A percentile compares a stretch with the other conserved stretches of the same genome.
Conservation (phyloP, 1,140 invertebrate genomes). For the Solenopsis fugax region DNA sequence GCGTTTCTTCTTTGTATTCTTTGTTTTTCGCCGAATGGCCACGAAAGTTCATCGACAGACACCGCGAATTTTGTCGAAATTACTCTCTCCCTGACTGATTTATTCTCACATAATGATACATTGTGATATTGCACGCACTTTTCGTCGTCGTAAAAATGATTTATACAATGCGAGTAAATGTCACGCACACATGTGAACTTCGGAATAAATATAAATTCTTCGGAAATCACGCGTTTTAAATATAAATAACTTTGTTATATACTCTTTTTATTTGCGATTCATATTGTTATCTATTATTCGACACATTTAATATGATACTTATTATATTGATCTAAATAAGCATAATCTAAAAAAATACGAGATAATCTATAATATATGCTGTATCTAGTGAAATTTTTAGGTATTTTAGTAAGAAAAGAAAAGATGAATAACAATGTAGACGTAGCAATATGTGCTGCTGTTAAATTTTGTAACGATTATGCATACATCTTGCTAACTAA, state of each 20-base stretch:
- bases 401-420: background rate
- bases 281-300: background rate
- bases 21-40: background rate
- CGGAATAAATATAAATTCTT: background rate
- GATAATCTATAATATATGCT: background rate
- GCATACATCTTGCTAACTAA: conserved; percentile 65
- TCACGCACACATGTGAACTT: background rate
- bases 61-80: conserved; percentile 38
- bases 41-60: background rate
- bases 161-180: conserved; percentile 13
- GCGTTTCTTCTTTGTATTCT: background rate
- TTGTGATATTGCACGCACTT: background rate
- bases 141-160: conserved; percentile 21
- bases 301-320: background rate
- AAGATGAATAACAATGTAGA: background rate
- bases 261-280: background rate
- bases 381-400: too few relatives aligned
- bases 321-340: background rate
- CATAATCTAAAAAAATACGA: background rate
- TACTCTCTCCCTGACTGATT: background rate
- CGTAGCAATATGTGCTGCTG: background rate
- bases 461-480: conserved; percentile 14
- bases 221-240: background rate
- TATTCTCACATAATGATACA: conserved; percentile 8
- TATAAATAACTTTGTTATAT: background rate